Percentiles rank a stretch among this genome's conserved stretches.
These are phyloP conservation scores for Melipona bicolor DNA, from an alignment of 2,888 invertebrate species.

Conservation along the genomic window DNA sequence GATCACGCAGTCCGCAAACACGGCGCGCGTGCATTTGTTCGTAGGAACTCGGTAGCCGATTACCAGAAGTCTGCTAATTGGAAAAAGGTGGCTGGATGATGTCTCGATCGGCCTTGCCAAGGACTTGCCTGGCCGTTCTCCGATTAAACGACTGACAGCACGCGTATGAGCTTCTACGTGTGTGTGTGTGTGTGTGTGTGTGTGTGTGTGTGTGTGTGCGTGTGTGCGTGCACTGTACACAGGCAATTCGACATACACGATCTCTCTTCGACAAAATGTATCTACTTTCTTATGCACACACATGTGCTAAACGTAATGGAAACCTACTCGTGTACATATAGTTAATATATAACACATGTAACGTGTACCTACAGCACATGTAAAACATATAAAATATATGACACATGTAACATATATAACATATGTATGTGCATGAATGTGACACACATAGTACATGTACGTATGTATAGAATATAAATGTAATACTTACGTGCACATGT, in stretches of 20 bases:
- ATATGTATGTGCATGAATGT: too few species aligned
- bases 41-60: conserved; percentile 52
- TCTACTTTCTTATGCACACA: not conserved
- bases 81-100: conserved; percentile 65
- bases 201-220: too few species aligned
- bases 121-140: conserved; percentile 72
- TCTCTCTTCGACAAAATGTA: not conserved
- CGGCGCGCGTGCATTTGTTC: conserved; percentile 21
- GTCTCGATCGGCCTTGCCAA: conserved; percentile 77
- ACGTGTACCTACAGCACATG: too few species aligned
- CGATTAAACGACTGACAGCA: conserved; percentile 54
- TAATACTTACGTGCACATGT: too few species aligned
- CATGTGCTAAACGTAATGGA: not conserved
- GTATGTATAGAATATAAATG: too few species aligned
- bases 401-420: too few species aligned
- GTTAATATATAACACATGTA: not conserved
- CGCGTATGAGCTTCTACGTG: not conserved
- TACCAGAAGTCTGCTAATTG: conserved; percentile 66
- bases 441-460: too few species aligned
- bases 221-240: not conserved
- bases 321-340: not conserved
- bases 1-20: not conserved
- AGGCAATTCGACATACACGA: not conserved
- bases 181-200: not conserved
- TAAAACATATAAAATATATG: too few species aligned